These are phyloP conservation scores for Charadrius vociferus DNA, from an alignment of 2,113 vertebrate species.

Conservation along the genomic window DNA sequence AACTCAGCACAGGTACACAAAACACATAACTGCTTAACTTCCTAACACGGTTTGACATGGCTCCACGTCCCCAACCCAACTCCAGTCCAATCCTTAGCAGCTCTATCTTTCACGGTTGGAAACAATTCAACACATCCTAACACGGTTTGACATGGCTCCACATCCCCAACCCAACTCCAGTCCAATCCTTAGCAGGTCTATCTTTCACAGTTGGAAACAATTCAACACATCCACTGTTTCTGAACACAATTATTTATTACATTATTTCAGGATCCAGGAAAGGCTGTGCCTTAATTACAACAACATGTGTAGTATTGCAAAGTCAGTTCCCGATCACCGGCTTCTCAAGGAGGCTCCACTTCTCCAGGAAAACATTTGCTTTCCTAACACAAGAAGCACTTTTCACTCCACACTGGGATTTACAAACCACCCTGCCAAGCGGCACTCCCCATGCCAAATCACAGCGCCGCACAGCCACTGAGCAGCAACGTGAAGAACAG, in stretches of 20 bases:
- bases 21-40: neutral
- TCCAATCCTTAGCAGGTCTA: neutral
- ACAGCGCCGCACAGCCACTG: neutral
- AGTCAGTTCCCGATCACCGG: neutral
- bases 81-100: neutral
- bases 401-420: neutral
- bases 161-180: neutral
- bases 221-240: neutral
- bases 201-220: neutral
- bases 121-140: neutral
- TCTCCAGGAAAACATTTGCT: slow-evolving; percentile 23
- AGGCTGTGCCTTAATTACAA: slow-evolving; percentile 31
- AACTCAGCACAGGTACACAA: neutral
- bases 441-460: neutral
- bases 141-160: neutral
- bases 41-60: fast-evolving
- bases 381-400: neutral
- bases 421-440: neutral
- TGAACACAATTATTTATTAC: neutral
- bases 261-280: slow-evolving; percentile 23
- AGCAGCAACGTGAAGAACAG: neutral
- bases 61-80: neutral
- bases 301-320: neutral
- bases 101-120: neutral
- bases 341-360: neutral